A percentile compares a stretch with the other conserved stretches of the same genome.
Conservation (phyloP, 1,140 invertebrate species). For the Daktulosphaira vitifoliae region DNA sequence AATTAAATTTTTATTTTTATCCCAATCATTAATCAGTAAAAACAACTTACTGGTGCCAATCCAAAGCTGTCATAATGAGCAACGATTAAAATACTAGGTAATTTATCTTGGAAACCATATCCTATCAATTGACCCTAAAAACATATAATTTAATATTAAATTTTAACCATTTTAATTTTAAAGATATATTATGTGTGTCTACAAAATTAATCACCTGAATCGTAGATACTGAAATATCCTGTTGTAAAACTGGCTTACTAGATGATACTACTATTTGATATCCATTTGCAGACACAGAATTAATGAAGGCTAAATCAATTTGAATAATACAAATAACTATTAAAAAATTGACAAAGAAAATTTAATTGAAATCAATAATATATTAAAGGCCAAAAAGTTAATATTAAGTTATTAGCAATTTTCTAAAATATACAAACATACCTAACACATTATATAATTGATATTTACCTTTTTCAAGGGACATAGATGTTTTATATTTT, state of each 20-base stretch:
- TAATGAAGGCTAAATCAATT: slow-evolving; percentile 57
- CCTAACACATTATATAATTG: not conserved
- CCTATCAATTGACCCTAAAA: slow-evolving; percentile 79
- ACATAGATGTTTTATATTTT: no score
- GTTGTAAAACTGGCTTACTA: slow-evolving; percentile 57
- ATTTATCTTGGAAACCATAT: slow-evolving; percentile 65
- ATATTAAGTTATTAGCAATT: no score
- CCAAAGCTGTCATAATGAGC: slow-evolving; percentile 89
- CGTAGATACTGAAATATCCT: slow-evolving; percentile 72
- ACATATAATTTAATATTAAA: not conserved
- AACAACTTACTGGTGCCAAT: slow-evolving; percentile 68
- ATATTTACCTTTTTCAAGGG: slow-evolving; percentile 20
- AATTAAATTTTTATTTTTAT: not conserved
- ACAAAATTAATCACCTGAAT: slow-evolving; percentile 46
- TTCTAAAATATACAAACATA: no score
- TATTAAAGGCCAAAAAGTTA: no score
- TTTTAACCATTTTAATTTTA: not conserved
- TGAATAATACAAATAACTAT: slow-evolving; percentile 16
- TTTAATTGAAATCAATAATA: no score
- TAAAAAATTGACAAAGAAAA: no score
- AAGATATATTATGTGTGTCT: not conserved
- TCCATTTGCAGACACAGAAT: slow-evolving; percentile 83
- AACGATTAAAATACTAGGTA: slow-evolving; percentile 78
- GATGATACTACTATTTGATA: slow-evolving; percentile 74
- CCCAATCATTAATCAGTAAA: no score